phyloP scores from a whole-genome alignment of 2,888 invertebrate genomes.

The Meghimatium bilineatum region DNA sequence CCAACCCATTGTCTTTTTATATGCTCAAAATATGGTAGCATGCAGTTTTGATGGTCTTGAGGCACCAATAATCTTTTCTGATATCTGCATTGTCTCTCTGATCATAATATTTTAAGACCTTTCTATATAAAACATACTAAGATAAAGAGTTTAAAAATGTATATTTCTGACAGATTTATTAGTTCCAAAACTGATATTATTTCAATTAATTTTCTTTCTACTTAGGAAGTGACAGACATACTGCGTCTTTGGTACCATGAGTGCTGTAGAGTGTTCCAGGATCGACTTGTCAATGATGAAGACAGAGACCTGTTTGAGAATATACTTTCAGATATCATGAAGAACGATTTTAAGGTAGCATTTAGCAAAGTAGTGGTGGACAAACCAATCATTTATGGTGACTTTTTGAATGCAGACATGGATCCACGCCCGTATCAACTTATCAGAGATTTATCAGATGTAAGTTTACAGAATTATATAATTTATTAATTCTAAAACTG shows the following conservation, averaged over 20 bases:
- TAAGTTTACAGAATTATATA: constrained; percentile 73
- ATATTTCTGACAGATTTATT: no score
- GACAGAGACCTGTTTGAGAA: constrained; percentile 75
- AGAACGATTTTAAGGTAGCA: constrained; percentile 80
- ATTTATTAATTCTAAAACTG: no score
- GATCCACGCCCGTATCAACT: constrained; percentile 81
- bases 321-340: constrained; percentile 79
- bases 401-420: constrained; percentile 80
- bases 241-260: constrained; percentile 78
- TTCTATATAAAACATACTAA: no score
- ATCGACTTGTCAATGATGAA: constrained; percentile 77
- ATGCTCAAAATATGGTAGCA: no score
- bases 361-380: constrained; percentile 79
- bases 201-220: neutral
- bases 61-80: no score
- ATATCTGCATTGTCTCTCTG: no score
- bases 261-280: constrained; percentile 77
- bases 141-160: no score
- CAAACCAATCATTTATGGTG: constrained; percentile 83
- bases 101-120: no score
- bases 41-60: no score
- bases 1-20: no score
- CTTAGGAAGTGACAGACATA: constrained; percentile 57
- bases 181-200: neutral
- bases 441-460: constrained; percentile 82